Conservation (phyloP, 30 jellyfish, hydroid and myxozoan genomes). For the Chrysaora quinquecirrha region DNA sequence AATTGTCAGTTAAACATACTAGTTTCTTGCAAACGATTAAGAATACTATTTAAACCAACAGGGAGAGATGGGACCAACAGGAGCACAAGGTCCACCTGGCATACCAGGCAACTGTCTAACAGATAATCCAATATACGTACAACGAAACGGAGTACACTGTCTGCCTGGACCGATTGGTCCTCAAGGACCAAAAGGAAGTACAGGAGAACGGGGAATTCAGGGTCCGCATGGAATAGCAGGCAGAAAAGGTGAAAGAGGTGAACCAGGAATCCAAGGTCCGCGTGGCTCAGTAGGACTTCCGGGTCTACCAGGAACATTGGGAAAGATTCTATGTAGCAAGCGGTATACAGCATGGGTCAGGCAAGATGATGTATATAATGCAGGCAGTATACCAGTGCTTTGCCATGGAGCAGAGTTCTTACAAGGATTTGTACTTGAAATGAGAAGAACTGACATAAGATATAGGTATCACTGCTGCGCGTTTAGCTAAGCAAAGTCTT, state of each 20-base stretch:
- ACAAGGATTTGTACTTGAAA: constrained; percentile 83
- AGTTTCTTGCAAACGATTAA: too few species aligned
- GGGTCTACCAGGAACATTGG: constrained; percentile 91
- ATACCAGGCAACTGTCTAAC: constrained; percentile 76
- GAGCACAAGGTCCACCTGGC: constrained; percentile 83
- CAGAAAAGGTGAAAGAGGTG: constrained; percentile 60
- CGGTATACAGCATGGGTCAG: constrained; percentile 78
- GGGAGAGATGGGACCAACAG: constrained; percentile 65
- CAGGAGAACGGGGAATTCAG: constrained; percentile 65
- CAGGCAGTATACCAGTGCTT: constrained; percentile 39
- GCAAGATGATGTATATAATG: constrained; percentile 62
- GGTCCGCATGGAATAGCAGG: constrained; percentile 87
- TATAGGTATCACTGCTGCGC: constrained; percentile 82
- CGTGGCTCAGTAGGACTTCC: constrained; percentile 96
- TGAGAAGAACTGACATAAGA: constrained; percentile 61
- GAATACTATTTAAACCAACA: too few species aligned
- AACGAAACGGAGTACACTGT: constrained; percentile 72
- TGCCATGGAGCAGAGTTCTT: constrained; percentile 80
- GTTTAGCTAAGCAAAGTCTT: too few species aligned
- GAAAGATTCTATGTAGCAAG: constrained; percentile 59
- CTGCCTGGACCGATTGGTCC: constrained; percentile 84
- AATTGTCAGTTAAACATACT: too few species aligned
- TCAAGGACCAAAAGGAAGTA: constrained; percentile 56
- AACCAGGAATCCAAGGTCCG: constrained; percentile 79
- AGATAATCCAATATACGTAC: constrained; percentile 47